Evolutionary conservation across 1,140 invertebrate genomes (phyloP).

Genomic region (Drosophila suzukii): DNA sequence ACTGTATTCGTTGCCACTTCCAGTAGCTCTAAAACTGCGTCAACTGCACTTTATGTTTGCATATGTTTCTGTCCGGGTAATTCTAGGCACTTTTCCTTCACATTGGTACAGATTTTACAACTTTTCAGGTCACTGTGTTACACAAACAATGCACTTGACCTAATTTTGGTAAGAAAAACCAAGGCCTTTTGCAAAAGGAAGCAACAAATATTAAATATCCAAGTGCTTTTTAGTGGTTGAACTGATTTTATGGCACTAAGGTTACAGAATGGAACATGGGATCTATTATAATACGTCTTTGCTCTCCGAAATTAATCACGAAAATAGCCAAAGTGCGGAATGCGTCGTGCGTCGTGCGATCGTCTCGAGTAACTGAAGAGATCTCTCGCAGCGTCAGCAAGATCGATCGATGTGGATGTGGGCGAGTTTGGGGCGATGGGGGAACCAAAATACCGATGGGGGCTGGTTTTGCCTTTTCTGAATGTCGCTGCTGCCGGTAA

Average conservation of each 20-base stretch:
- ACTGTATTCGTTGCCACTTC: neutral
- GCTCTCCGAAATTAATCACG: constrained; percentile 45
- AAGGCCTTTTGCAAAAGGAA: neutral
- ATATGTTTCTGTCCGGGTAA: constrained; percentile 54
- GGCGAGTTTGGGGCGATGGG: constrained; percentile 13
- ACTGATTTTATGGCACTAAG: constrained; percentile 1
- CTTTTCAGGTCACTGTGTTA: constrained; percentile 20
- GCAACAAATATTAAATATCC: neutral
- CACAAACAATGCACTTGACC: constrained; percentile 67
- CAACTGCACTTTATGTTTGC: constrained; percentile 37
- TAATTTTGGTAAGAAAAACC: constrained; percentile 8
- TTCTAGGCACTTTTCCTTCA: constrained; percentile 53
- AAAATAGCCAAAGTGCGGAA: constrained; percentile 64
- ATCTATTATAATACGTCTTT: constrained; percentile 23
- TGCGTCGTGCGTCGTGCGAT: constrained; percentile 58
- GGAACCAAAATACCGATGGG: constrained; percentile 10
- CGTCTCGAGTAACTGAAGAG: constrained; percentile 51
- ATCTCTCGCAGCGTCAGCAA: constrained; percentile 57
- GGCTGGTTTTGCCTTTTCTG: constrained; percentile 57
- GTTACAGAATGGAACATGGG: constrained; percentile 12
- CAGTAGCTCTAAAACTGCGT: constrained; percentile 39
- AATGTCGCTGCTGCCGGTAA: constrained; percentile 30
- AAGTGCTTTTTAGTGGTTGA: neutral
- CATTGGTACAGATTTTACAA: constrained; percentile 23
- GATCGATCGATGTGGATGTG: constrained; percentile 56